Conservation (phyloP, 2,113 vertebrate species). For the Prinia subflava region DNA sequence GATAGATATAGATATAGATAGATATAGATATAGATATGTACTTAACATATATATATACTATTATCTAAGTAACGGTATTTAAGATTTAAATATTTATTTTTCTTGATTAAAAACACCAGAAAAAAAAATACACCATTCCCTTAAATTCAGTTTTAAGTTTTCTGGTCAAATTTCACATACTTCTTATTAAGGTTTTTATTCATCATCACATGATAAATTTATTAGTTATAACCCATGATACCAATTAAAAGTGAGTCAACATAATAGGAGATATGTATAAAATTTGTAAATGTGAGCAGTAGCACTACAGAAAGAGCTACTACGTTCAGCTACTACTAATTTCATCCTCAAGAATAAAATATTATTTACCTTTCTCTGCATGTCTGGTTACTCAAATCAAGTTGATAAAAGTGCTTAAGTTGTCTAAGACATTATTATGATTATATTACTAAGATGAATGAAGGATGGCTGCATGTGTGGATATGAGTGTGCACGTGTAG, state of each 20-base stretch:
- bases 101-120: background rate
- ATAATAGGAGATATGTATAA: background rate
- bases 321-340: fast-evolving
- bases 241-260: background rate
- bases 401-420: background rate
- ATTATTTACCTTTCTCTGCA: background rate
- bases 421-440: background rate
- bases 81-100: background rate
- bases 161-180: background rate
- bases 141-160: background rate
- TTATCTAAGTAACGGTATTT: background rate
- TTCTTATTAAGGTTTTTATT: background rate
- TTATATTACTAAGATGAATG: background rate
- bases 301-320: background rate
- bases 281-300: background rate
- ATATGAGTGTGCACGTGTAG: fast-evolving
- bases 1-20: too few species aligned
- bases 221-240: background rate
- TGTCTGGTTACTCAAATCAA: background rate
- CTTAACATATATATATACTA: too few species aligned
- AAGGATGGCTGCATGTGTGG: background rate
- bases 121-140: background rate
- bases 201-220: background rate
- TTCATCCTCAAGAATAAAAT: background rate
- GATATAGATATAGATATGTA: too few species aligned